phyloP scores from a whole-genome alignment of 2,888 invertebrate genomes.

The Cryptophagus acutangulus region DNA sequence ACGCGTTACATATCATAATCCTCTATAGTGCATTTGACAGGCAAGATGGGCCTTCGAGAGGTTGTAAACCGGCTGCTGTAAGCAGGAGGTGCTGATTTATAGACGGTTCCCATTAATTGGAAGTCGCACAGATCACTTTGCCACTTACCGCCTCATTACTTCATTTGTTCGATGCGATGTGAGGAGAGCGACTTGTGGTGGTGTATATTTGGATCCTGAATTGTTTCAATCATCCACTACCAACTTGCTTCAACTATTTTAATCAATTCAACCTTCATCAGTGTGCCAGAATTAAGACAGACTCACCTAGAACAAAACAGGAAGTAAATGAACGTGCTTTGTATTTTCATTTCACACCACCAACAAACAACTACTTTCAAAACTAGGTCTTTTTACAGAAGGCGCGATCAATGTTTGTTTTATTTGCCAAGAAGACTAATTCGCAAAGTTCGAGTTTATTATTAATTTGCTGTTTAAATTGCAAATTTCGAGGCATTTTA shows the following conservation, averaged over 20 bases:
- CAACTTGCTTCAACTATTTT: slow-evolving; percentile 11
- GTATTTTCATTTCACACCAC: neutral
- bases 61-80: slow-evolving; percentile 35
- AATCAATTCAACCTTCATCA: slow-evolving; percentile 12
- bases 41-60: slow-evolving; percentile 35
- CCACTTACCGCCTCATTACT: slow-evolving; percentile 31
- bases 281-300: neutral
- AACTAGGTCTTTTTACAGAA: too few species aligned
- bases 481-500: too few species aligned
- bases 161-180: slow-evolving; percentile 9
- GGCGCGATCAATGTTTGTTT: too few species aligned
- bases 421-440: too few species aligned
- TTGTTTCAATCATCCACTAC: too few species aligned
- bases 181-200: too few species aligned
- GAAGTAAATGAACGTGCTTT: neutral
- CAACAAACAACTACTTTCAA: too few species aligned
- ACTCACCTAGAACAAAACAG: neutral
- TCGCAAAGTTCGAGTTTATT: too few species aligned
- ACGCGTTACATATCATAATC: slow-evolving; percentile 37
- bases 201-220: slow-evolving; percentile 8
- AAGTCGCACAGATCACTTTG: slow-evolving; percentile 28
- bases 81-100: slow-evolving; percentile 42
- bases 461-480: too few species aligned
- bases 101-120: slow-evolving; percentile 38
- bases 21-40: slow-evolving; percentile 38